Conservation (phyloP, 2,797 vertebrate genomes). For the Melanotaenia maccullochi region DNA sequence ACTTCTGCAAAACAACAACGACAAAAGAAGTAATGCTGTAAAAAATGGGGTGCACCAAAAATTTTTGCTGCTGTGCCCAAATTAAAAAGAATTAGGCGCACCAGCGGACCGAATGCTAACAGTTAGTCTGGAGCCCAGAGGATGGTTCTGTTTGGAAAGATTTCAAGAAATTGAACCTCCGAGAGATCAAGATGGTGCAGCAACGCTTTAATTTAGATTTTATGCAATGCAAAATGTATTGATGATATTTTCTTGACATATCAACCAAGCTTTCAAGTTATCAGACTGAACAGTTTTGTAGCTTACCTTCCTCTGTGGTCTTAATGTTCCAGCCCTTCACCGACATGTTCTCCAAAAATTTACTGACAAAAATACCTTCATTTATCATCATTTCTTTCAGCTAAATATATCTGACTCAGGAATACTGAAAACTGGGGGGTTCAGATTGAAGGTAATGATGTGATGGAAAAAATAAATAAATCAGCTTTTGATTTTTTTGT, state of each 20-base stretch:
- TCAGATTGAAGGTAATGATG: background rate
- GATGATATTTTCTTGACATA: background rate
- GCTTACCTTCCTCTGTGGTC: conserved; percentile 89
- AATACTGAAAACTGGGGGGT: background rate
- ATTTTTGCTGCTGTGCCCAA: too few relatives aligned
- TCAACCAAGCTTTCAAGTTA: background rate
- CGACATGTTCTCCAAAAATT: conserved; percentile 96
- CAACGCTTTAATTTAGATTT: background rate
- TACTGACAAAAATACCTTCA: background rate
- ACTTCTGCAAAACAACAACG: too few relatives aligned
- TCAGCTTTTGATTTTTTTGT: too few relatives aligned
- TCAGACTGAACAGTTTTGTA: background rate
- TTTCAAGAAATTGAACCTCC: background rate
- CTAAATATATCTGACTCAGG: background rate
- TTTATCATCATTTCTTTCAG: background rate
- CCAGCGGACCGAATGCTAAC: too few relatives aligned
- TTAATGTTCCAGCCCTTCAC: conserved; percentile 94
- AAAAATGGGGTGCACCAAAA: too few relatives aligned
- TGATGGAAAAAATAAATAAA: too few relatives aligned
- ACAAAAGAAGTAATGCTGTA: too few relatives aligned
- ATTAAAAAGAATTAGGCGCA: too few relatives aligned
- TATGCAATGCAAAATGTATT: background rate
- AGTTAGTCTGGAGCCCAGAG: too few relatives aligned
- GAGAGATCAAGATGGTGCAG: too few relatives aligned
- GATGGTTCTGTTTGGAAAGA: background rate